Evolutionary conservation across 2,888 invertebrate species (phyloP).

Genomic region (Disparrhopalites patrizii): DNA sequence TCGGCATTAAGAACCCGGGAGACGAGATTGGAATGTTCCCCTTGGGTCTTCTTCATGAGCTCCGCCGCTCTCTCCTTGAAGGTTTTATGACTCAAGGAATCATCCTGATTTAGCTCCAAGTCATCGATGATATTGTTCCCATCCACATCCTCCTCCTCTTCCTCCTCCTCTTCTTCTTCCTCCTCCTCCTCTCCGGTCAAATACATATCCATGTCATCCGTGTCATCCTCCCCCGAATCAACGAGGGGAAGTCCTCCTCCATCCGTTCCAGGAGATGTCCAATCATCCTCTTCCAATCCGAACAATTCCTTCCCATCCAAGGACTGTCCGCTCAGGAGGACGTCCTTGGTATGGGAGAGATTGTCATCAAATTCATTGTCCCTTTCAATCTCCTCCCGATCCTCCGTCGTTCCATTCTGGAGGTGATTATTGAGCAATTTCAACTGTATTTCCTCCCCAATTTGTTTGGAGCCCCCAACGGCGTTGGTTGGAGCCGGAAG

Average conservation of each 20-base stretch:
- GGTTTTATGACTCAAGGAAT: slow-evolving; percentile 28
- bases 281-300: no score
- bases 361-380: neutral
- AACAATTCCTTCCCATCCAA: no score
- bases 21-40: slow-evolving; percentile 30
- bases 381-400: neutral
- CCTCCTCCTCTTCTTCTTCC: neutral
- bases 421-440: no score
- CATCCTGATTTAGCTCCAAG: slow-evolving; percentile 26
- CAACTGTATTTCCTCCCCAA: no score
- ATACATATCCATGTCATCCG: no score
- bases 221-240: neutral
- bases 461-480: no score
- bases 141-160: neutral
- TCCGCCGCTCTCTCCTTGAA: slow-evolving; percentile 29
- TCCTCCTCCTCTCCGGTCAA: neutral
- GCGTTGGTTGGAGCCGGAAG: no score
- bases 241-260: neutral
- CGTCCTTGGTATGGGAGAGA: no score
- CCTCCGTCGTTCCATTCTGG: no score
- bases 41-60: slow-evolving; percentile 31
- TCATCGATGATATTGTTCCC: slow-evolving; percentile 18
- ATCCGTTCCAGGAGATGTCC: neutral
- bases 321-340: no score
- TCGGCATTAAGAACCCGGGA: slow-evolving; percentile 26